A percentile compares a stretch with the other conserved stretches of the same genome.
phyloP scores from a whole-genome alignment of 1,140 invertebrate species.

The Leptonema lineaticorne region DNA sequence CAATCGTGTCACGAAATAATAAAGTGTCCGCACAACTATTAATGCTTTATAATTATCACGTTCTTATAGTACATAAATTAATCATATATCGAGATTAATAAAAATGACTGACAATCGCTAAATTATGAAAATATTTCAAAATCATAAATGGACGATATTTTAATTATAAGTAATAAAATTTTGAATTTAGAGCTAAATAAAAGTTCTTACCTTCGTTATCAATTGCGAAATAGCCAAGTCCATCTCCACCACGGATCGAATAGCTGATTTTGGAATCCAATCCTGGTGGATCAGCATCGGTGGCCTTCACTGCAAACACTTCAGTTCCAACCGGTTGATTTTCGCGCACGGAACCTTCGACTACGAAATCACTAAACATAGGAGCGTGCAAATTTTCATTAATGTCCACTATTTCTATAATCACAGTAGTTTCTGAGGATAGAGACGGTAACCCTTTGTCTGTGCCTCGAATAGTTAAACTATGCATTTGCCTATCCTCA shows the following conservation, averaged over 20 bases:
- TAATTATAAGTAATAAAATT: background rate
- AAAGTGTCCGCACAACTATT: background rate
- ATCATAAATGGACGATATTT: background rate
- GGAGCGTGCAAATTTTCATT: constrained; percentile 89
- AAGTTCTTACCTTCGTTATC: constrained; percentile 80
- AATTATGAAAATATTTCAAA: no score
- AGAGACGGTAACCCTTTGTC: constrained; percentile 77
- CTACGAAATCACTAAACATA: constrained; percentile 79
- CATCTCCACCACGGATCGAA: constrained; percentile 84
- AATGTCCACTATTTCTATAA: constrained; percentile 89
- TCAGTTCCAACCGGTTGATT: constrained; percentile 73
- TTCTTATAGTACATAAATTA: no score
- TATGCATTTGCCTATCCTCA: constrained; percentile 85
- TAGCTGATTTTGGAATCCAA: constrained; percentile 81
- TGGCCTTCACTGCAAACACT: constrained; percentile 76
- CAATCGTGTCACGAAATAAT: constrained; percentile 1
- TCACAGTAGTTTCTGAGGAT: constrained; percentile 71
- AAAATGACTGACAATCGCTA: no score
- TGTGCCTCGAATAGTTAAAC: constrained; percentile 76
- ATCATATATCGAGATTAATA: no score
- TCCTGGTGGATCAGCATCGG: constrained; percentile 75
- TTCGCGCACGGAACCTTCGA: constrained; percentile 69
- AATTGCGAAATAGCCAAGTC: constrained; percentile 87
- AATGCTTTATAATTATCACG: background rate
- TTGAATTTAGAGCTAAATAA: constrained; percentile 20